Evolutionary conservation across 64 coral and sea anemone species (phyloP).

Genomic region (Montipora efflorescens): DNA sequence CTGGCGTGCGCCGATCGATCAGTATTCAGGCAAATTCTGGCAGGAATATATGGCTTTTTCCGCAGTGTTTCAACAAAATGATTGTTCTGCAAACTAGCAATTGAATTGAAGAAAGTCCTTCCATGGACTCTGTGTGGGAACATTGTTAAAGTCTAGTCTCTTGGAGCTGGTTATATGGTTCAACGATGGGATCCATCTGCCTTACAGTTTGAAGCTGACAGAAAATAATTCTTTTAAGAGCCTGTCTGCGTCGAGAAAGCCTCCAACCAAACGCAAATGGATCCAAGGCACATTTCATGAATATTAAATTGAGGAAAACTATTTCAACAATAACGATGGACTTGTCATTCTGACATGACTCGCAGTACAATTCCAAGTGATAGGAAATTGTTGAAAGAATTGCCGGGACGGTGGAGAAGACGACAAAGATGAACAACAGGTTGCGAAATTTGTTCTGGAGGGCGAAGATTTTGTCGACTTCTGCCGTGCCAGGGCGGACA

Average conservation of each 20-base stretch:
- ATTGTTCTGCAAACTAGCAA: too few species aligned
- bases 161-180: not conserved
- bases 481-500: too few species aligned
- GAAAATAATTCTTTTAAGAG: not conserved
- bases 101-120: too few species aligned
- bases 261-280: slow-evolving; percentile 34
- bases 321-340: not conserved
- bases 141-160: too few species aligned
- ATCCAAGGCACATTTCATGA: slow-evolving; percentile 26
- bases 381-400: slow-evolving; percentile 11
- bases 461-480: not conserved
- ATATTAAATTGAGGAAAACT: not conserved
- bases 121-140: too few species aligned
- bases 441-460: slow-evolving; percentile 23
- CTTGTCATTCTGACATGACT: slow-evolving; percentile 3
- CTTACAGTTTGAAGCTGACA: slow-evolving; percentile 8
- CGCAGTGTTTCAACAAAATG: too few species aligned
- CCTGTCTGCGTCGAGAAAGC: slow-evolving; percentile 18
- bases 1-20: too few species aligned
- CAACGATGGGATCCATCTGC: not conserved
- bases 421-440: slow-evolving; percentile 10
- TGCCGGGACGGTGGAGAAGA: slow-evolving; percentile 29
- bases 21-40: too few species aligned
- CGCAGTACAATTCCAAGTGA: not conserved
- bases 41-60: too few species aligned